Conservation (phyloP, 2,797 vertebrate genomes). For the Rhinella marina region DNA sequence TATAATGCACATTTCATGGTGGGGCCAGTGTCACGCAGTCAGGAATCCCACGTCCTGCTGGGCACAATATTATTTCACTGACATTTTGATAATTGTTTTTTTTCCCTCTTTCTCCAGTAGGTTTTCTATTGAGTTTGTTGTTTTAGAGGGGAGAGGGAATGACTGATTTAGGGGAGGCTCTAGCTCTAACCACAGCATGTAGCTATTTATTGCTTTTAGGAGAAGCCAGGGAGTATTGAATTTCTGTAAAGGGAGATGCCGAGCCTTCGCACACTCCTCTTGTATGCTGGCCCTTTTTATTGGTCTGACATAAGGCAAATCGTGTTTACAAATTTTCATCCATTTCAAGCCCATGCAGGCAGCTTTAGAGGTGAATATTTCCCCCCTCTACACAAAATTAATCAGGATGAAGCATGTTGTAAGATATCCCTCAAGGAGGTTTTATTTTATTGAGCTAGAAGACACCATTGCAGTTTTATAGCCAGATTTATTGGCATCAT, state of each 20-base stretch:
- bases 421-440: not conserved
- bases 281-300: conserved; percentile 11
- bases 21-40: not conserved
- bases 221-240: conserved; percentile 28
- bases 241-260: conserved; percentile 36
- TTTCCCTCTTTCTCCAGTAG: not conserved
- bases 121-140: conserved; percentile 19
- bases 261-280: conserved; percentile 1
- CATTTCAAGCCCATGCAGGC: conserved; percentile 11
- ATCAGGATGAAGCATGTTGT: conserved; percentile 37
- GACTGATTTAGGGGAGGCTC: conserved; percentile 34
- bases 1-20: too few species aligned
- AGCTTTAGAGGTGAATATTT: not conserved
- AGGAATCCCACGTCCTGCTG: not conserved
- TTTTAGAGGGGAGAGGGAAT: conserved; percentile 31
- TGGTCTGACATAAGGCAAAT: conserved; percentile 17
- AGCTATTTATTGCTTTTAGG: conserved; percentile 50
- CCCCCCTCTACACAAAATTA: not conserved
- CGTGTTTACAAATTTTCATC: conserved; percentile 23
- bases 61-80: conserved; percentile 14
- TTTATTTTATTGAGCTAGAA: conserved; percentile 23
- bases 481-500: conserved; percentile 51
- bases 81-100: conserved; percentile 17
- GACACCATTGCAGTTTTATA: conserved; percentile 1
- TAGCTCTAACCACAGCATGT: conserved; percentile 37